Evolutionary conservation across 2,888 invertebrate species (phyloP).

Genomic region (Ligdia adustata): DNA sequence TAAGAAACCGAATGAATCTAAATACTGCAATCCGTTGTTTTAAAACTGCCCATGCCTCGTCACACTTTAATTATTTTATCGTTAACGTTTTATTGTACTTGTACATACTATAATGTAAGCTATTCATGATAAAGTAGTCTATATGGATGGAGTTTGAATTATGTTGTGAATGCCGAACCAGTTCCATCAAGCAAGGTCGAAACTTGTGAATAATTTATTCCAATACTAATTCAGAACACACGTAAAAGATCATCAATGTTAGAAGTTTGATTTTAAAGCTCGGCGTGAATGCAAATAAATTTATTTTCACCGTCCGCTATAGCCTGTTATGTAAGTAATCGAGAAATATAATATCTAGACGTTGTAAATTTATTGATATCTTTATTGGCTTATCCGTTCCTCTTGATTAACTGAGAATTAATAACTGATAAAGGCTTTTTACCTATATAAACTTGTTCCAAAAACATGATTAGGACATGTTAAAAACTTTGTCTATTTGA

Average conservation of each 20-base stretch:
- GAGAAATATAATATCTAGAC: constrained; percentile 4
- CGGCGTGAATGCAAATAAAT: constrained; percentile 19
- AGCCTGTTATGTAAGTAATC: constrained; percentile 19
- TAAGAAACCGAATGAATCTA: constrained; percentile 15
- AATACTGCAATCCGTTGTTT: constrained; percentile 8
- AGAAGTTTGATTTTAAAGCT: constrained; percentile 14
- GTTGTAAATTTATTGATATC: constrained; percentile 11
- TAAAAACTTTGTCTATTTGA: constrained; percentile 1
- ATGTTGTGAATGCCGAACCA: constrained; percentile 70
- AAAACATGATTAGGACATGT: constrained; percentile 6
- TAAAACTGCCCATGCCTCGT: constrained; percentile 5
- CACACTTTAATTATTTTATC: constrained; percentile 17
- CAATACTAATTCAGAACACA: constrained; percentile 50
- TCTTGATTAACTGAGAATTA: too few relatives aligned
- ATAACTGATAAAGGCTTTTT: too few relatives aligned
- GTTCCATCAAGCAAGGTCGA: constrained; percentile 72
- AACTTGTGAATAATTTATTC: constrained; percentile 57
- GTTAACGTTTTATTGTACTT: constrained; percentile 15
- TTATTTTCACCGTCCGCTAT: constrained; percentile 14
- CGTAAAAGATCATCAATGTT: constrained; percentile 33
- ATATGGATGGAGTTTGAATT: constrained; percentile 58
- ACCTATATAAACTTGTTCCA: constrained; percentile 4
- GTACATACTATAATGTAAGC: constrained; percentile 23
- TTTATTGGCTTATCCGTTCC: too few relatives aligned
- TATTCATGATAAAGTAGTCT: constrained; percentile 42